A percentile compares a stretch with the other conserved stretches of the same genome.
These are phyloP conservation scores for Helostoma temminkii DNA, from an alignment of 2,797 vertebrate species.

Conservation along the genomic window DNA sequence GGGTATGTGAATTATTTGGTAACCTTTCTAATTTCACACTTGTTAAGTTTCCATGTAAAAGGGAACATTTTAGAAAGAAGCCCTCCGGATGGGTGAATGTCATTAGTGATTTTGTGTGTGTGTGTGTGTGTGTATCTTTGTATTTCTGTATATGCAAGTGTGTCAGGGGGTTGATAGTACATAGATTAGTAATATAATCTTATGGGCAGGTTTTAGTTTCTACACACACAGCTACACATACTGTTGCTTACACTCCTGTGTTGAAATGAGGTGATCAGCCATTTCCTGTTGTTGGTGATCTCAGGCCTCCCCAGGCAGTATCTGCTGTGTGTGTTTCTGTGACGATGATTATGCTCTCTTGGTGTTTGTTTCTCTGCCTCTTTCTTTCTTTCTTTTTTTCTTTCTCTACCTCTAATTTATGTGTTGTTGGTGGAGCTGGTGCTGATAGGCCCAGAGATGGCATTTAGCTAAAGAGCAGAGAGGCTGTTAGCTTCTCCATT, in stretches of 20 bases:
- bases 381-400: conserved; percentile 1
- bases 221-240: not conserved
- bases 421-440: conserved; percentile 76
- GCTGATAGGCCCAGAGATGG: conserved; percentile 84
- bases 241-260: conserved; percentile 43
- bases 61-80: conserved; percentile 79
- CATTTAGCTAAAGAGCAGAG: conserved; percentile 86
- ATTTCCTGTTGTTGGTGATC: conserved; percentile 41
- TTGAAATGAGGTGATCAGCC: conserved; percentile 58
- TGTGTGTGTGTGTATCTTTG: conserved; percentile 37
- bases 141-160: conserved; percentile 17
- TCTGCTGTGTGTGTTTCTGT: conserved; percentile 45
- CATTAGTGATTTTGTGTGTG: conserved; percentile 62
- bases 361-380: conserved; percentile 49
- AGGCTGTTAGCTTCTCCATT: conserved; percentile 83
- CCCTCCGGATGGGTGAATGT: conserved; percentile 76
- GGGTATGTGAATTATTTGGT: conserved; percentile 71
- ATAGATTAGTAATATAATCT: conserved; percentile 53
- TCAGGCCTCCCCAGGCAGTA: conserved; percentile 39
- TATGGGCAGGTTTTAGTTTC: conserved; percentile 27
- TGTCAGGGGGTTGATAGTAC: conserved; percentile 49
- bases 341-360: conserved; percentile 60
- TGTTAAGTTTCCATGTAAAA: conserved; percentile 86
- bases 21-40: conserved; percentile 88
- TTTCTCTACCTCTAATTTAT: conserved; percentile 68